Base-by-base conservation (phyloP, 35 echinoderm and acorn worm species). In the Apostichopus californicus region DNA sequence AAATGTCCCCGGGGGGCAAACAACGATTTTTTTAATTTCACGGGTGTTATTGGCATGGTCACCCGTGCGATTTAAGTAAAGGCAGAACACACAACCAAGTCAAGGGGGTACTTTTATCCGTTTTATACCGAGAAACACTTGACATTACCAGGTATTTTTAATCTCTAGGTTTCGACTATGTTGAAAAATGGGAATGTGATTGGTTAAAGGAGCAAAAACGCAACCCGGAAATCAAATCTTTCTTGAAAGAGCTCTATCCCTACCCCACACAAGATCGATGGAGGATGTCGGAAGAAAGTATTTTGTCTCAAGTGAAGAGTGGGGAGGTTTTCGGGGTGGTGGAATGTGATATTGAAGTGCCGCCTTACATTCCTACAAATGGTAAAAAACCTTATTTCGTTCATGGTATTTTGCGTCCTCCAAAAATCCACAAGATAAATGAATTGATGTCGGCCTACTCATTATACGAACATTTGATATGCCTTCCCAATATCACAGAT, bases 321-420 rank as follows among this genome's bases (percentile, higher is more conserved):
- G 34, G 4, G 86, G 92, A 24, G 22, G 20, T 93, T 17, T 93
- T 93, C 79, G 86, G 92, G 4, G 64, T 77, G 3, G 68, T 93
- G 6, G 92, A 93, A 20, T 94, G 93, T 56, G 93, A 94, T 54
- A 94, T 94, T 72, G 18, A 18, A 6, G 77, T 94, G 5, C 93
- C 89, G 10, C 52, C 79, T n/a, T 6, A 25, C 24, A 25, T 25
- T 25, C 24, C 24, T 25, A 25, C 24, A 25, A 25, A 25, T 25
- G 24, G 24, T 25, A 25, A 25, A 25, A 25, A 25, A 25, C 24
- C 24, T 25, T 25, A 25, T 25, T 25, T 25, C 24, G 24, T 25
- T 25, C 24, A 25, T 25, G 24, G 24, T 25, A 25, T 25, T 25
- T 25, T 25, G 24, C 24, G 24, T 25, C 24, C 24, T 25, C 24